Evolutionary conservation across 1,140 invertebrate genomes (phyloP), one percentile per base, ranked within the genome.

Genomic region (Drosophila albomicans): DNA sequence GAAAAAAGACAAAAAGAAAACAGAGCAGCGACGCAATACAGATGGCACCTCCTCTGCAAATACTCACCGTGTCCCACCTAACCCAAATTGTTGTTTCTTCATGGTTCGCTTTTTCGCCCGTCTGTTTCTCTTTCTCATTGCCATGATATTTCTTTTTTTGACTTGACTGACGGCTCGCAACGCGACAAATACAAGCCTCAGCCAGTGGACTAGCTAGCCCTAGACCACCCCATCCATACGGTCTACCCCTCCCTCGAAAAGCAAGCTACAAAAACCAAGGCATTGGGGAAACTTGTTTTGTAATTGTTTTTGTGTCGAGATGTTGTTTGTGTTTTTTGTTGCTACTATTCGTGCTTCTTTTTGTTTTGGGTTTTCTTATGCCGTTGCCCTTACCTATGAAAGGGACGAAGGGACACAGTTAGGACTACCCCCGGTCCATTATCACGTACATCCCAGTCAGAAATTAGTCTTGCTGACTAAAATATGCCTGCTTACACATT

Each of bases 401-500:
- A 49, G 30, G 15, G 28, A 49, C 28, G 11, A 25, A 25, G 20
- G 20, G 15, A 25, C 6, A 20, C 1, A 62, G 16, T 20, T 1
- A 1, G 25, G 0, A 11, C 1, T 25, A 11, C 69, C 46, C 15
- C 48, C 3, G 66, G 64, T 74, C 85, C 75, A 88, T 88, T 88
- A 81, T 88, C 81, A 88, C 85, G 85, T 89, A 89, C 89, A 88
- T 88, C 85, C 84, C 75, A 81, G 81, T 81, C 85, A 81, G 81
- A 81, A 89, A 88, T 85, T 89, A 88, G 81, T 81, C 85, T 78
- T 78, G 81, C 89, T 89, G 85, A 88, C 85, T 85, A 88, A 88
- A 89, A 89, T 89, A 88, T 89, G 85, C 81, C 85, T 84, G 85
- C 85, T 88, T 88, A 89, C 85, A 88, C 85, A 89, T 89, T 89